Conservation (phyloP, 2,888 invertebrate species). For the Trissolcus brochymenae region DNA sequence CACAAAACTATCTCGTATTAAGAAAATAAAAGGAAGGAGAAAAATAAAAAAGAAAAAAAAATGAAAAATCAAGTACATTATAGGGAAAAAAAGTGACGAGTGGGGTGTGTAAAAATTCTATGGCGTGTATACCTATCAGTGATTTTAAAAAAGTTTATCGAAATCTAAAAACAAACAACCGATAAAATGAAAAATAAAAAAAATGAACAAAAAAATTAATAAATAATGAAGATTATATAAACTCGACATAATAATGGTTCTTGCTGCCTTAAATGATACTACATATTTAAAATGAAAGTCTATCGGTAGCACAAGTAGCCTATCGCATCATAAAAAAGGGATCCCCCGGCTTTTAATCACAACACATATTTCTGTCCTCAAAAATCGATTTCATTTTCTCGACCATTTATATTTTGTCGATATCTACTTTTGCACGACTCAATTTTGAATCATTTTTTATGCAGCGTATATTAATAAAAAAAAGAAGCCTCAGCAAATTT, state of each 20-base stretch:
- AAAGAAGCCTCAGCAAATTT: conserved; percentile 36
- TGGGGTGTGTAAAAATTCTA: conserved; percentile 34
- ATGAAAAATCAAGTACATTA: conserved; percentile 42
- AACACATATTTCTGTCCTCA: conserved; percentile 35
- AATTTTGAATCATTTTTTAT: conserved; percentile 54
- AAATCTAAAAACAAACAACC: conserved; percentile 33
- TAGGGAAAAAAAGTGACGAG: conserved; percentile 39
- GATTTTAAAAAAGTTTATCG: conserved; percentile 54
- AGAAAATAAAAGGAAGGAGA: conserved; percentile 25
- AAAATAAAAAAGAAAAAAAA: conserved; percentile 4
- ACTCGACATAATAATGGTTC: conserved; percentile 61
- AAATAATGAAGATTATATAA: conserved; percentile 37
- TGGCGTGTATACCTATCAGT: conserved; percentile 47
- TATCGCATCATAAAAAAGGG: conserved; percentile 47
- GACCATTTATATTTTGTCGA: conserved; percentile 50
- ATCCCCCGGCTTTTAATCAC: conserved; percentile 47
- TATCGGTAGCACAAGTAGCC: conserved; percentile 56
- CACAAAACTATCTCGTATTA: conserved; percentile 50
- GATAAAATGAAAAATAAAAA: conserved; percentile 4
- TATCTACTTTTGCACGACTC: conserved; percentile 49
- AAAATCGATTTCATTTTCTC: conserved; percentile 40
- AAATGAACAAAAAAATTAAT: conserved; percentile 40
- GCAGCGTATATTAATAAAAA: conserved; percentile 23
- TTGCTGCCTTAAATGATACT: conserved; percentile 64
- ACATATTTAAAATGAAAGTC: conserved; percentile 57